Evolutionary conservation across 1,140 invertebrate genomes (phyloP), one percentile per base, ranked within the genome.

Genomic region (Hylaeus anthracinus): DNA sequence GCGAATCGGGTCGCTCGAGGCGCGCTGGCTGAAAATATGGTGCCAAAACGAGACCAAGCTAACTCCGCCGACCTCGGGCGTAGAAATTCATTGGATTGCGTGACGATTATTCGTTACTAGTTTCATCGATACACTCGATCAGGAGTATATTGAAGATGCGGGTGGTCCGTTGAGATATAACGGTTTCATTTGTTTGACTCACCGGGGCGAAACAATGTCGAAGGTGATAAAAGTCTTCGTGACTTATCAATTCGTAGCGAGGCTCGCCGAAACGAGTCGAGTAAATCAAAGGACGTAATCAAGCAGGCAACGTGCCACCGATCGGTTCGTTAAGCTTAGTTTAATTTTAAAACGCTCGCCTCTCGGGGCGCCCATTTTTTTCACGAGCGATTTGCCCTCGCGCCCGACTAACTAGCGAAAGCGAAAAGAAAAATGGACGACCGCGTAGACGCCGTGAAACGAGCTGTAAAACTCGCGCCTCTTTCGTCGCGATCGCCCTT

Each of bases 261-360:
- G 65, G 61, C 63, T 53, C 53, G 4, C 48, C 48, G 39, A 61
- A 83, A 66, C 51, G 9, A 48, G 56, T 76, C 72, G 14, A 73
- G 51, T 37, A 37, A 74, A 73, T 79, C 64, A 43, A 41, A 67
- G 71, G 63, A 72, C 65, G 77, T 66, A 79, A 82, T 82, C 80
- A 72, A 71, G 53, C 75, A 41, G 76, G 72, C 51, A 43, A 70
- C 67, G 70, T 39, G 56, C 26, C 81, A 53, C 12, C 58, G 77
- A 74, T 74, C 81, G 81, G 71, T 83, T 83, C 81, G 81, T 83
- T 80, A 79, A 79, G 75, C 71, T 72, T 71, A 55, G 78, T 81
- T 83, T 83, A 83, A 83, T 83, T 83, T 81, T 80, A 74, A 83
- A 80, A 74, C 69, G 80, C 37, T 56, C 69, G 15, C 58, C 58